Percentiles rank a stretch among this genome's conserved stretches.
Evolutionary conservation across 1,140 invertebrate species (phyloP).

Genomic region (Zaprionus vittiger): DNA sequence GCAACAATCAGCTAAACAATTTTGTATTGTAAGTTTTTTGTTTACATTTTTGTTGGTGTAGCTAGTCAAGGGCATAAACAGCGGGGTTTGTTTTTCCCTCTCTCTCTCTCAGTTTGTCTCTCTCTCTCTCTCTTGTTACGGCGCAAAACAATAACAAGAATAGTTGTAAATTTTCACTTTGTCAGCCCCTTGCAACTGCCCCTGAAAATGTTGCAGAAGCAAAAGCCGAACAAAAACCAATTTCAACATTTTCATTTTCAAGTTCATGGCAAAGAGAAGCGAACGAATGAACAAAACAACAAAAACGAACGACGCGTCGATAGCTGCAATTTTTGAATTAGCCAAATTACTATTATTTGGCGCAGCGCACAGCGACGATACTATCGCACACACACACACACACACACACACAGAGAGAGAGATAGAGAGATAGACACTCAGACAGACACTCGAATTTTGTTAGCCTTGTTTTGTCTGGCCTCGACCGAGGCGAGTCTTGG

Average conservation of each 20-base stretch:
- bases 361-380: conserved; percentile 50
- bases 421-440: conserved; percentile 30
- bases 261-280: conserved; percentile 71
- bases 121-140: too few relatives aligned
- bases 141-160: conserved; percentile 45
- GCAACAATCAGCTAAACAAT: conserved; percentile 45
- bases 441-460: conserved; percentile 34
- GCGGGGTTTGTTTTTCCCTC: neutral
- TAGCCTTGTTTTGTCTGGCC: conserved; percentile 72
- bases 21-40: conserved; percentile 33
- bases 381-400: conserved; percentile 21
- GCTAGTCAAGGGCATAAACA: conserved; percentile 42
- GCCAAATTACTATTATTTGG: conserved; percentile 82
- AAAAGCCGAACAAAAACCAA: conserved; percentile 51
- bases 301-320: conserved; percentile 52
- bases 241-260: conserved; percentile 65
- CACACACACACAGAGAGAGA: conserved; percentile 25
- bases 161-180: conserved; percentile 77
- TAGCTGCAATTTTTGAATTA: conserved; percentile 78
- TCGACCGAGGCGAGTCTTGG: conserved; percentile 54
- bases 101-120: too few relatives aligned
- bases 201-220: conserved; percentile 20
- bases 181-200: conserved; percentile 35
- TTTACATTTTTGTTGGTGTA: conserved; percentile 18
- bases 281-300: conserved; percentile 29